Evolutionary conservation across 1,140 invertebrate species (phyloP), one percentile per base, ranked within the genome.

Genomic region (Drosophila nikananu): DNA sequence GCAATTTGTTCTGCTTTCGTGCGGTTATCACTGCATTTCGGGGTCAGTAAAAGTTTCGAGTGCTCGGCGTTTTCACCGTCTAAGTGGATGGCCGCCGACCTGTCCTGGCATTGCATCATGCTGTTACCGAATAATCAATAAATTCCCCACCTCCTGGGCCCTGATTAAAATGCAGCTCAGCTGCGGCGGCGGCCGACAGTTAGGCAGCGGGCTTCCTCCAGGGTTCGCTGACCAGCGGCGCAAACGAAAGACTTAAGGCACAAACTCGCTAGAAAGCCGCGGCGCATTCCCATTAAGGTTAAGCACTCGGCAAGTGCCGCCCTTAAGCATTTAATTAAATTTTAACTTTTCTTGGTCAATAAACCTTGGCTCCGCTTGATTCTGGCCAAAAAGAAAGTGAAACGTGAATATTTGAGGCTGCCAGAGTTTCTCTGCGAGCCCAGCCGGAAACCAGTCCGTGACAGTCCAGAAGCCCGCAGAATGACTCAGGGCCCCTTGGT

Each of bases 351-450:
- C 25, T 49, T 75, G 75, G 83, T 82, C 83, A 82, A 86, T 68
- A 86, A 86, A 86, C 83, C 79, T 54, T 48, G 62, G 60, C 68
- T 54, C 59, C 64, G 65, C 73, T 78, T 35, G 71, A 90, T 87
- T 87, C 84, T 87, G 73, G 81, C 54, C 78, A 77, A 87, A 87
- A 84, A 87, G 84, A 87, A 87, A 87, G 84, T 87, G 84, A 87
- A 87, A 87, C 66, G 67, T 37, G 46, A 57, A 52, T 70, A 61
- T 57, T 62, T 25, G 35, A 23, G 61, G 58, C 49, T 39, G 60
- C 12, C 39, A 37, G 60, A 84, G 78, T 87, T 87, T 87, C 84
- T 89, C 84, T 86, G 44, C 25, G 60, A 54, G 39, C 39, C 19
- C 66, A 46, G 55, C 54, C 52, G 73, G 70, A 82, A 87, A 87